A percentile compares a stretch with the other conserved stretches of the same genome.
Evolutionary conservation across 2,797 vertebrate species (phyloP).

Genomic region (Acrossocheilus wenchowensis): DNA sequence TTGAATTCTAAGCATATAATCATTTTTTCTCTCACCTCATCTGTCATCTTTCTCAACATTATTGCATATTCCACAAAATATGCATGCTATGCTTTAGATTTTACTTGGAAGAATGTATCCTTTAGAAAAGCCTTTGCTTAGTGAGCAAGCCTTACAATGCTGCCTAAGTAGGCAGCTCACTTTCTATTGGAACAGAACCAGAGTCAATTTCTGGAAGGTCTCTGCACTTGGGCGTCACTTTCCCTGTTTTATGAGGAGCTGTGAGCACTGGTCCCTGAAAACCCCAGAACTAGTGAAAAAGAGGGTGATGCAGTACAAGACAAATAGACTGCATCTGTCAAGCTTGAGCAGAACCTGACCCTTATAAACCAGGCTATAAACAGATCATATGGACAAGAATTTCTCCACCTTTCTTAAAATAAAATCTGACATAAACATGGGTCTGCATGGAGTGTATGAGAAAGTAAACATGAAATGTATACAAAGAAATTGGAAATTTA

Average conservation of each 20-base stretch:
- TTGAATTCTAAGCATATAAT: background rate
- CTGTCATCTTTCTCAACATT: background rate
- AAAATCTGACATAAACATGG: background rate
- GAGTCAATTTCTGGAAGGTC: slow-evolving; percentile 59
- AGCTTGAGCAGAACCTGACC: background rate
- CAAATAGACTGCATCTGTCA: slow-evolving; percentile 44
- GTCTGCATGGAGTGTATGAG: background rate
- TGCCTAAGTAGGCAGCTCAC: background rate
- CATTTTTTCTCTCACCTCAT: background rate
- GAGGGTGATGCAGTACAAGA: slow-evolving; percentile 32
- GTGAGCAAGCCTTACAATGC: background rate
- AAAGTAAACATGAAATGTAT: background rate
- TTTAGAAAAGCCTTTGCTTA: background rate
- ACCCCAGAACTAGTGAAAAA: slow-evolving; percentile 52
- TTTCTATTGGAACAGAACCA: slow-evolving; percentile 13
- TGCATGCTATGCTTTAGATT: background rate
- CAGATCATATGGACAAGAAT: background rate
- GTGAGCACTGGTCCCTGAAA: slow-evolving; percentile 55
- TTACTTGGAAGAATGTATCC: background rate
- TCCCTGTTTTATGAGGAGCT: slow-evolving; percentile 52
- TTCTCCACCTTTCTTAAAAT: slow-evolving; percentile 2
- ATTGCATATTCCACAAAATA: background rate
- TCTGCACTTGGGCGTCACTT: slow-evolving; percentile 42
- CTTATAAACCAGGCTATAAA: background rate
- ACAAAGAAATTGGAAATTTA: background rate